Percentiles rank a stretch among this genome's conserved stretches.
These are phyloP conservation scores for Rhinatrema bivittatum DNA, from an alignment of 2,797 vertebrate species.

Conservation along the genomic window DNA sequence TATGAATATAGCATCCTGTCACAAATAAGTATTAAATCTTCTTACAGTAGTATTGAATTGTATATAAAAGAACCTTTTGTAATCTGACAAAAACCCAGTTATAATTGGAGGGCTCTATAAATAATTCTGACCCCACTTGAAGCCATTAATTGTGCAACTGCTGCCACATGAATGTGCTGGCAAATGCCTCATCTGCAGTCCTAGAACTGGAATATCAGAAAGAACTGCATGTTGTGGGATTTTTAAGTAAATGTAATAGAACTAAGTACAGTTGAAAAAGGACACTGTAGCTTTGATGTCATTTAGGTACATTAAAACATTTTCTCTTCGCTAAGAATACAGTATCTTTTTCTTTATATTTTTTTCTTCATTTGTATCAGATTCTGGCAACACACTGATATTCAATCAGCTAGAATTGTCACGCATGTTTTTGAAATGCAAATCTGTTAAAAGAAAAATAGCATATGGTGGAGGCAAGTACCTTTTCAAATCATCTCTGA, in stretches of 20 bases:
- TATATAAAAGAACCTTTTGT: no score
- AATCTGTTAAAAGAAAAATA: constrained; percentile 65
- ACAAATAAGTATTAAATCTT: no score
- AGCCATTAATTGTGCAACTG: constrained; percentile 23
- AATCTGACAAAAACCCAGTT: no score
- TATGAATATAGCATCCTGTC: no score
- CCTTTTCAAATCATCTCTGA: constrained; percentile 56
- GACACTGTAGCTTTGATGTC: constrained; percentile 47
- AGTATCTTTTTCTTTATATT: constrained; percentile 50
- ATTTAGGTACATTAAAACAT: constrained; percentile 54
- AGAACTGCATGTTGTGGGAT: no score
- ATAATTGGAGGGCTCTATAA: constrained; percentile 9
- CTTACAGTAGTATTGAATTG: no score
- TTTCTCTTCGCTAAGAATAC: constrained; percentile 47
- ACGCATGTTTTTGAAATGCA: constrained; percentile 63
- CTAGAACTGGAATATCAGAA: constrained; percentile 29
- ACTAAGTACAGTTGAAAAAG: constrained; percentile 45
- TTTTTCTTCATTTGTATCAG: constrained; percentile 41
- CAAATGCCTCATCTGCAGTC: constrained; percentile 15
- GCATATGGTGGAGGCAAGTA: constrained; percentile 61
- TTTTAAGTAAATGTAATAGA: constrained; percentile 57
- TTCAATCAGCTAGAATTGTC: constrained; percentile 57
- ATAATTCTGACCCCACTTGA: constrained; percentile 18
- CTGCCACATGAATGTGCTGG: constrained; percentile 22
- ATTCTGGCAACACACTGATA: constrained; percentile 56